These are phyloP conservation scores for Eutrigla gurnardus DNA, from an alignment of 2,797 vertebrate species.

Conservation along the genomic window DNA sequence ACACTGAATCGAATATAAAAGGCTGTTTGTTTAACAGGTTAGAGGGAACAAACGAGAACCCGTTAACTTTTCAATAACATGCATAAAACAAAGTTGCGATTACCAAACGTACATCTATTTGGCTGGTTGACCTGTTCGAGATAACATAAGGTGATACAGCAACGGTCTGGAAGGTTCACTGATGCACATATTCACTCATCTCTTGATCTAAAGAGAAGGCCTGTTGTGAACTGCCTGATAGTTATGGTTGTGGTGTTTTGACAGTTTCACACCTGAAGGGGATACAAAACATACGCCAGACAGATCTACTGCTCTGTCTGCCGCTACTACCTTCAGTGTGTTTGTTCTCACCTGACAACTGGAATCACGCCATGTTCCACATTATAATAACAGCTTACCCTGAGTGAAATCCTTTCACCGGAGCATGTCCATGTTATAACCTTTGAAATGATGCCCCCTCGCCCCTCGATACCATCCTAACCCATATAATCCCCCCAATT, in stretches of 20 bases:
- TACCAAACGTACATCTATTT: no score
- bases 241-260: constrained; percentile 49
- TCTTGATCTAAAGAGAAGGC: no score
- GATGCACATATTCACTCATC: no score
- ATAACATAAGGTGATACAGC: no score
- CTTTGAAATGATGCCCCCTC: constrained; percentile 17
- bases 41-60: no score
- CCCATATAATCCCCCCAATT: constrained; percentile 36
- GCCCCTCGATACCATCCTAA: constrained; percentile 8
- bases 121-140: no score
- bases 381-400: not conserved
- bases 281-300: not conserved
- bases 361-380: constrained; percentile 5
- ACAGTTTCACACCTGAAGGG: constrained; percentile 52
- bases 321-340: constrained; percentile 25
- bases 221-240: not conserved
- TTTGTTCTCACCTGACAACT: constrained; percentile 35
- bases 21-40: no score
- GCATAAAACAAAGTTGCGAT: no score
- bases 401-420: not conserved
- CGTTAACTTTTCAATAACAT: no score
- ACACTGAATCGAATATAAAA: no score
- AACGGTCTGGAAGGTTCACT: no score
- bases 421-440: not conserved
- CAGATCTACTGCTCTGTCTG: constrained; percentile 11